phyloP scores from a whole-genome alignment of 1,140 invertebrate genomes.

The Melitaea cinxia region DNA sequence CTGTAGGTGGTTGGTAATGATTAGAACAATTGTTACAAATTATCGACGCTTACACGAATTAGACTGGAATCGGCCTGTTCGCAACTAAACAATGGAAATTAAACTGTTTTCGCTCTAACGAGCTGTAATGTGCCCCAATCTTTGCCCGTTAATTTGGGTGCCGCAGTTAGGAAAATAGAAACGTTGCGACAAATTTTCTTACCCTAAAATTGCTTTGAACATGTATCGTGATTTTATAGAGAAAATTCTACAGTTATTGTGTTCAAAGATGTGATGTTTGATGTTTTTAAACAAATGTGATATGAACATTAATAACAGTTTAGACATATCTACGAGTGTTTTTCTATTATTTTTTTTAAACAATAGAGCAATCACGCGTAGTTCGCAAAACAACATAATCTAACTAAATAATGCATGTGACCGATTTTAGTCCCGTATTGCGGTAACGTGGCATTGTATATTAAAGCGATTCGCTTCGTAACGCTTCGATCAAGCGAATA shows the following conservation, averaged over 20 bases:
- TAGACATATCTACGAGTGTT: no score
- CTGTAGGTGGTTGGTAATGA: slow-evolving; percentile 51
- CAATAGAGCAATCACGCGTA: slow-evolving; percentile 43
- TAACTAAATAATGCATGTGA: slow-evolving; percentile 45
- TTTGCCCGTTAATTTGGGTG: slow-evolving; percentile 60
- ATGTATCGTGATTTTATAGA: not conserved
- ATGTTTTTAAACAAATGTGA: no score
- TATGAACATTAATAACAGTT: no score
- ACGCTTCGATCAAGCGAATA: slow-evolving; percentile 34
- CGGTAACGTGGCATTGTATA: slow-evolving; percentile 34
- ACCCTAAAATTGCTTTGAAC: not conserved
- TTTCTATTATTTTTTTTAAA: no score
- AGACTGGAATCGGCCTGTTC: slow-evolving; percentile 61
- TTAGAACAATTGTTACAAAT: slow-evolving; percentile 71
- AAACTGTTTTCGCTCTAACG: slow-evolving; percentile 66
- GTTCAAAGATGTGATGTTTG: no score
- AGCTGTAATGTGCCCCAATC: slow-evolving; percentile 57
- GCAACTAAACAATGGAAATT: slow-evolving; percentile 67
- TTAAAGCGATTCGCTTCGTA: slow-evolving; percentile 31
- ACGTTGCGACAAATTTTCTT: slow-evolving; percentile 44
- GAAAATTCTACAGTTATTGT: not conserved
- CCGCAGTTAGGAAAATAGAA: slow-evolving; percentile 60
- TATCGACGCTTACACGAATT: slow-evolving; percentile 65
- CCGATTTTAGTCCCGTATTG: slow-evolving; percentile 45
- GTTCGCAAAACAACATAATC: slow-evolving; percentile 29